Percentiles rank a stretch among this genome's conserved stretches.
phyloP scores from a whole-genome alignment of 2,888 invertebrate species.

The Blastobasis adustella region DNA sequence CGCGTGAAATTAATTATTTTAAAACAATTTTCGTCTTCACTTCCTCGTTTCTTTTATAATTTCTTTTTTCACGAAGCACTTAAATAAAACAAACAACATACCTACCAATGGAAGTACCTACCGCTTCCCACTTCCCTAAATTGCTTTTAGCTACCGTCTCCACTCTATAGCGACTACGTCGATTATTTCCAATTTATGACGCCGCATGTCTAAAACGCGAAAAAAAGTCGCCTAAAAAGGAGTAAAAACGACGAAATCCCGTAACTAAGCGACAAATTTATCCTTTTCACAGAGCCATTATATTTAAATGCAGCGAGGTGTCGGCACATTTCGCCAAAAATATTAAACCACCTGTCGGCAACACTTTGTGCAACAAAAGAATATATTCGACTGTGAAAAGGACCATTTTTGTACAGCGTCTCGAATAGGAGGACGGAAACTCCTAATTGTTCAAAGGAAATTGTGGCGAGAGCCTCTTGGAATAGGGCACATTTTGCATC shows the following conservation, averaged over 20 bases:
- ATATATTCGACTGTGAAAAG: conserved; percentile 16
- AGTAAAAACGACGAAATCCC: conserved; percentile 23
- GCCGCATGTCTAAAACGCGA: too few relatives aligned
- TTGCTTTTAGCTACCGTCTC: too few relatives aligned
- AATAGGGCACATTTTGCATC: conserved; percentile 21
- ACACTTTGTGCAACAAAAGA: conserved; percentile 20
- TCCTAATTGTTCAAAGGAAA: not conserved
- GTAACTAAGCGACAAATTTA: conserved; percentile 45
- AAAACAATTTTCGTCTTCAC: too few relatives aligned
- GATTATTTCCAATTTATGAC: too few relatives aligned
- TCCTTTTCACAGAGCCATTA: conserved; percentile 51
- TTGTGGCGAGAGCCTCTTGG: not conserved
- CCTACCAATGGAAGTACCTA: too few relatives aligned
- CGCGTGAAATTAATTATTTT: too few relatives aligned
- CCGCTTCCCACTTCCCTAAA: too few relatives aligned
- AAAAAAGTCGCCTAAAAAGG: conserved; percentile 25
- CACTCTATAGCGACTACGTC: too few relatives aligned
- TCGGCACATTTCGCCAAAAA: conserved; percentile 38
- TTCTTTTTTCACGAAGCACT: too few relatives aligned
- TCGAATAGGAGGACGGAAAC: not conserved
- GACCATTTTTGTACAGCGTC: conserved; percentile 21
- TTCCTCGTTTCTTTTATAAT: too few relatives aligned
- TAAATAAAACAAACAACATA: too few relatives aligned
- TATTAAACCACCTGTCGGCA: conserved; percentile 40
- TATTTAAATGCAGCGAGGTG: conserved; percentile 53